phyloP scores from a whole-genome alignment of 1,140 invertebrate genomes.

The Sinonovacula constricta region DNA sequence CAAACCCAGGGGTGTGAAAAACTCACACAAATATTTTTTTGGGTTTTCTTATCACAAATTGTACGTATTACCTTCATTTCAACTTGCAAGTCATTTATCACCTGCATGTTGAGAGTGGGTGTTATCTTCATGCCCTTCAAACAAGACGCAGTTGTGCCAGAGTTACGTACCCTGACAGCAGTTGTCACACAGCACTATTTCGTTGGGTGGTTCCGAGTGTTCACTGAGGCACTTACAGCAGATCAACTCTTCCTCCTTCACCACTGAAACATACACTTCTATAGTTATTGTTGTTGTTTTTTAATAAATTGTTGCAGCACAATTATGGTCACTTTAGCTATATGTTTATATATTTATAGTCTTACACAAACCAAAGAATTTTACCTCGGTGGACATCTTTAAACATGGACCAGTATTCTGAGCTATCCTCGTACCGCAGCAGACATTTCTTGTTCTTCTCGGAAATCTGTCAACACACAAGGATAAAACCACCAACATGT shows the following conservation, averaged over 20 bases:
- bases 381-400: conserved; percentile 83
- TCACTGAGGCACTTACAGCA: conserved; percentile 41
- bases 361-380: no score
- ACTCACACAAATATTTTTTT: no score
- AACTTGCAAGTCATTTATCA: no score
- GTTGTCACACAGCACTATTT: conserved; percentile 47
- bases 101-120: no score
- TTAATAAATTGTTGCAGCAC: not conserved
- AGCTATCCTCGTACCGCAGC: conserved; percentile 92
- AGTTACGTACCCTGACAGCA: conserved; percentile 46
- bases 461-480: conserved; percentile 82
- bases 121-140: no score
- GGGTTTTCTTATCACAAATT: no score
- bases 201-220: conserved; percentile 38
- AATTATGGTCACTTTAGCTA: no score
- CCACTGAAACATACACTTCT: conserved; percentile 43
- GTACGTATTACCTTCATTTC: no score
- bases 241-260: conserved; percentile 29
- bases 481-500: no score
- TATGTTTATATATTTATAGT: no score
- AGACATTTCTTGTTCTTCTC: conserved; percentile 86
- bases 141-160: no score
- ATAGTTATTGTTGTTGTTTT: conserved; percentile 5
- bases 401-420: conserved; percentile 89
- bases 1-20: no score